phyloP scores from a whole-genome alignment of 2,888 invertebrate genomes.

The Brachyptera putata region DNA sequence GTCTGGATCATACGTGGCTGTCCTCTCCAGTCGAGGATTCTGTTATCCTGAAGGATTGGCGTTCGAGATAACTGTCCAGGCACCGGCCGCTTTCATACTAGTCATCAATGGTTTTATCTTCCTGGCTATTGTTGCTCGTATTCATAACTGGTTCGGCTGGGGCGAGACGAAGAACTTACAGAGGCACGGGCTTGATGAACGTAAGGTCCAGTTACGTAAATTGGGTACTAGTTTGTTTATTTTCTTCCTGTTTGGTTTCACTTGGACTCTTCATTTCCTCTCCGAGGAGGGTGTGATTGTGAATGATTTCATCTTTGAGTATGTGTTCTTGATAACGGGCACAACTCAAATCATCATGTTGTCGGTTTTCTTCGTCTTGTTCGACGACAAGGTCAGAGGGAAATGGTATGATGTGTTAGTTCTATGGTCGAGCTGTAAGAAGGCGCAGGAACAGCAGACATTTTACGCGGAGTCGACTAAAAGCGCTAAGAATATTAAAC shows the following conservation, averaged over 20 bases:
- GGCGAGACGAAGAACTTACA: not conserved
- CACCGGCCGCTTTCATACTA: not conserved
- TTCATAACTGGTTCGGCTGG: not conserved
- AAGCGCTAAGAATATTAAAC: no score
- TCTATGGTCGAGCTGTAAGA: not conserved
- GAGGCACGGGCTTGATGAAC: not conserved
- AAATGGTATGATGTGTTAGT: not conserved
- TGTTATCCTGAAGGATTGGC: no score
- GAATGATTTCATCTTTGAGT: not conserved
- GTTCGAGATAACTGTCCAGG: not conserved
- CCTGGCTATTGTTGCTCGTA: not conserved
- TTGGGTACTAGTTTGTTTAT: not conserved
- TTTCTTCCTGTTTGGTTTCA: not conserved
- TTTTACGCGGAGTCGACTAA: no score
- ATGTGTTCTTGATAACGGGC: not conserved
- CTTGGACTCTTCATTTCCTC: not conserved
- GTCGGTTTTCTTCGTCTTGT: not conserved
- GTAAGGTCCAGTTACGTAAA: not conserved
- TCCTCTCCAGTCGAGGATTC: not conserved
- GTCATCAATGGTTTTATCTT: slow-evolving; percentile 9
- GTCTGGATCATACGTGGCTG: not conserved
- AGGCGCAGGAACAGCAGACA: no score
- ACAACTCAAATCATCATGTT: not conserved
- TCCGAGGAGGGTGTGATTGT: not conserved
- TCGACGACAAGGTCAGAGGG: not conserved